Evolutionary conservation across 2,888 invertebrate genomes (phyloP), one percentile per base, ranked within the genome.

Genomic region (Labia minor): DNA sequence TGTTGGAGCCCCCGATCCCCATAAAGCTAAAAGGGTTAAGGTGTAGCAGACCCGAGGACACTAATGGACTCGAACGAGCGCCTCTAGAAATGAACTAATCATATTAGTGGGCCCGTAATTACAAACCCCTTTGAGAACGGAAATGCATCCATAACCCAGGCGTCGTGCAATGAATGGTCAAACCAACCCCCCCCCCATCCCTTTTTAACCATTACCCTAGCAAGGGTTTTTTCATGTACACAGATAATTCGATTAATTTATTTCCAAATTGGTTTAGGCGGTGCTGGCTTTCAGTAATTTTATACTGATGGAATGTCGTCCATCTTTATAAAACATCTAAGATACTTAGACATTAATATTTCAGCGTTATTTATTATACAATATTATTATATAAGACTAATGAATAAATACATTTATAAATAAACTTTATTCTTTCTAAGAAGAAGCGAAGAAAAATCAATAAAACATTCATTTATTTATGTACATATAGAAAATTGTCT

Each of bases 131-230:
- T 81, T 80, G 81, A 81, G 78, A 79, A 81, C 83, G 85, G 85
- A 85, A 85, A 85, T 85, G 83, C 83, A 83, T 82, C 85, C 83
- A 85, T 85, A 85, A 85, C 85, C 85, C 83, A 84, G 77, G 78
- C 71, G 74, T 76, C 75, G 71, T 49, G 71, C 72, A 70, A 72
- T 72, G 72, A 73, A 72, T 72, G 73, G 68, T 72, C 72, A 68
- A 69, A 70, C 71, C 70, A 71, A 68, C 68, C 70, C 68, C 69
- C 49, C 16, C 65, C 67, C 71, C 69, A 63, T 62, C 63, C 61
- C 66, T 66, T 65, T 67, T 65, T 63, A 61, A 67, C 67, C 37
- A 63, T 66, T 63, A 64, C 63, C n/a, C n/a, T 21, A 16, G 20
- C 16, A 19, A 14, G 65, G 62, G 19, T 63, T 67, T 69, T 66